Conservation (phyloP, 2,113 vertebrate species). For the Carollia perspicillata region DNA sequence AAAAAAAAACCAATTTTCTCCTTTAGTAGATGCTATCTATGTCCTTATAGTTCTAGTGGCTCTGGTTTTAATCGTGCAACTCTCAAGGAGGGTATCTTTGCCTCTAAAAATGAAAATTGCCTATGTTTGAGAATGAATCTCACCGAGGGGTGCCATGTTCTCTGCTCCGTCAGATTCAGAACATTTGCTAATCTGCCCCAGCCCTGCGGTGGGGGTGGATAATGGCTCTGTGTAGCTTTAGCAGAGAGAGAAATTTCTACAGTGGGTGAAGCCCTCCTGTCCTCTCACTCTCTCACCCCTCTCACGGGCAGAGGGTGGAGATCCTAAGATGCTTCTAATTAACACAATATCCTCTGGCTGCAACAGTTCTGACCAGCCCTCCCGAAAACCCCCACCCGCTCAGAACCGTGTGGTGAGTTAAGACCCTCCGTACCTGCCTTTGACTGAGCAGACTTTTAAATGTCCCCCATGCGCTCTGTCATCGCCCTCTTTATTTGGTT, state of each 20-base stretch:
- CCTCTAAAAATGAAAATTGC: background rate
- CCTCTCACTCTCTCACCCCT: background rate
- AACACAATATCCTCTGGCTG: background rate
- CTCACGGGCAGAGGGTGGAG: background rate
- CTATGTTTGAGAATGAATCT: background rate
- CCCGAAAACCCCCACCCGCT: too few relatives aligned
- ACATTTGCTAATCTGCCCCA: background rate
- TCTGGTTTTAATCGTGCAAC: background rate
- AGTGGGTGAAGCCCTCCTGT: background rate
- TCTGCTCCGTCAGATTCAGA: background rate
- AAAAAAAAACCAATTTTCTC: background rate
- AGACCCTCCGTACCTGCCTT: background rate
- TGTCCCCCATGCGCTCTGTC: background rate
- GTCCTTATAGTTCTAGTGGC: background rate
- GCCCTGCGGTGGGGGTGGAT: fast-evolving
- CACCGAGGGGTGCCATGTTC: fast-evolving
- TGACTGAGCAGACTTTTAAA: background rate
- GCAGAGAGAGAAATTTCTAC: background rate
- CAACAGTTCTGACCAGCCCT: background rate
- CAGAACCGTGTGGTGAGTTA: background rate
- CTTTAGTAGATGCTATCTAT: background rate
- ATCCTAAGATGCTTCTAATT: background rate
- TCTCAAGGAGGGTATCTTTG: background rate
- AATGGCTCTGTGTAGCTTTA: background rate
- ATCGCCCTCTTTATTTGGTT: background rate